phyloP scores from a whole-genome alignment of 1,140 invertebrate genomes.

The Ladona fulva region DNA sequence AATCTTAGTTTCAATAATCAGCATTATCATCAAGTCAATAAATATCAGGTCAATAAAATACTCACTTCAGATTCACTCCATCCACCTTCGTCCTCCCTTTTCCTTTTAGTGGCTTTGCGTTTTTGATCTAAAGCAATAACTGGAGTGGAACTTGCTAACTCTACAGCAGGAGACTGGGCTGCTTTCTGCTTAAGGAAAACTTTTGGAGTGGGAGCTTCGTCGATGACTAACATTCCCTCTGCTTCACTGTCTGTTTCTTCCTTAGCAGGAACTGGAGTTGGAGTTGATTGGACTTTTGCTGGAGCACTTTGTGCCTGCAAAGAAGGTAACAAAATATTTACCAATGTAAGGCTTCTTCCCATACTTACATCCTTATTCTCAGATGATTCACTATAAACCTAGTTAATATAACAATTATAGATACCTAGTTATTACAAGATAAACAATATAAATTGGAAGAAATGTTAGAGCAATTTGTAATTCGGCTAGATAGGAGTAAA shows the following conservation, averaged over 20 bases:
- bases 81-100: not conserved
- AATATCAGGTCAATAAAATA: not conserved
- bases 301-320: not conserved
- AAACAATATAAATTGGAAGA: too few species aligned
- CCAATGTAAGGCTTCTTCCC: too few species aligned
- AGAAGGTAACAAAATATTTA: not conserved
- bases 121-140: not conserved
- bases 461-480: too few species aligned
- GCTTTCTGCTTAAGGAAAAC: not conserved
- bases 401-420: too few species aligned
- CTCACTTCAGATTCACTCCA: not conserved
- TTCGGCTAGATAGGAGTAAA: too few species aligned
- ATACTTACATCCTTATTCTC: too few species aligned
- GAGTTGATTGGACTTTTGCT: not conserved
- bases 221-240: constrained; percentile 31
- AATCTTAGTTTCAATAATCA: too few species aligned
- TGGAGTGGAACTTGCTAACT: not conserved
- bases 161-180: not conserved
- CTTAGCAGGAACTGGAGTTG: not conserved
- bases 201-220: constrained; percentile 26
- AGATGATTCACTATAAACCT: too few species aligned
- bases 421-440: too few species aligned
- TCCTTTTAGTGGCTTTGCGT: not conserved
- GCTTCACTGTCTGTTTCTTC: constrained; percentile 24
- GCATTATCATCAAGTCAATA: too few species aligned